Evolutionary conservation across 2,888 invertebrate genomes (phyloP).

Genomic region (Dicyrtomina minuta): DNA sequence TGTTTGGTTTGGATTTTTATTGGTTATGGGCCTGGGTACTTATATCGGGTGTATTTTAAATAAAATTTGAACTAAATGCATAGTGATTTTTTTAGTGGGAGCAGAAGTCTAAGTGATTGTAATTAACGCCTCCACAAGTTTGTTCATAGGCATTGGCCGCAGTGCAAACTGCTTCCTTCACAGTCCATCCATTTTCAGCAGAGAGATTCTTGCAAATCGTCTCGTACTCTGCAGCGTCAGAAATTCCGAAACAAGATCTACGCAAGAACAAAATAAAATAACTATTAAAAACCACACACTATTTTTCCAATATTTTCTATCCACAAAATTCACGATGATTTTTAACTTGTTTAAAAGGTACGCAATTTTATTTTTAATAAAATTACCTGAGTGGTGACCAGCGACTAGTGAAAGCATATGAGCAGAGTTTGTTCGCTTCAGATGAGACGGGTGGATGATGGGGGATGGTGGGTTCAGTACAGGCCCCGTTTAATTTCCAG

Average conservation of each 20-base stretch:
- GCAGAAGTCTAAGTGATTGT: too few species aligned
- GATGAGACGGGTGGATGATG: slow-evolving; percentile 8
- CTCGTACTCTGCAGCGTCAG: slow-evolving; percentile 62
- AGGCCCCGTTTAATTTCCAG: slow-evolving; percentile 35
- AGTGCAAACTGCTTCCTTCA: slow-evolving; percentile 44
- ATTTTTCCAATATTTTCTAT: not conserved
- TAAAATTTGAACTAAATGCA: too few species aligned
- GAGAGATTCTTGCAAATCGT: slow-evolving; percentile 67
- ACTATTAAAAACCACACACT: not conserved
- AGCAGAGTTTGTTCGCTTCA: slow-evolving; percentile 20
- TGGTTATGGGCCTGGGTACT: too few species aligned
- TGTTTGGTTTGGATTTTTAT: too few species aligned
- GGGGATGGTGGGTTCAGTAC: slow-evolving; percentile 28
- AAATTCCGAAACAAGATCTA: slow-evolving; percentile 61
- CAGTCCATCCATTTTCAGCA: slow-evolving; percentile 43
- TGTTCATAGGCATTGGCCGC: slow-evolving; percentile 33
- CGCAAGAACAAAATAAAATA: too few species aligned
- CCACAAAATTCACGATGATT: not conserved
- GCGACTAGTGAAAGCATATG: slow-evolving; percentile 19
- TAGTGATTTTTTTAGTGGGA: too few species aligned
- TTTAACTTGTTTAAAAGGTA: not conserved
- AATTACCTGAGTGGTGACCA: slow-evolving; percentile 32
- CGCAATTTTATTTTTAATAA: not conserved
- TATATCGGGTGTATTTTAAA: too few species aligned
- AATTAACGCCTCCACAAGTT: not conserved